phyloP scores from a whole-genome alignment of 2,797 vertebrate species.

The Sciurus carolinensis region DNA sequence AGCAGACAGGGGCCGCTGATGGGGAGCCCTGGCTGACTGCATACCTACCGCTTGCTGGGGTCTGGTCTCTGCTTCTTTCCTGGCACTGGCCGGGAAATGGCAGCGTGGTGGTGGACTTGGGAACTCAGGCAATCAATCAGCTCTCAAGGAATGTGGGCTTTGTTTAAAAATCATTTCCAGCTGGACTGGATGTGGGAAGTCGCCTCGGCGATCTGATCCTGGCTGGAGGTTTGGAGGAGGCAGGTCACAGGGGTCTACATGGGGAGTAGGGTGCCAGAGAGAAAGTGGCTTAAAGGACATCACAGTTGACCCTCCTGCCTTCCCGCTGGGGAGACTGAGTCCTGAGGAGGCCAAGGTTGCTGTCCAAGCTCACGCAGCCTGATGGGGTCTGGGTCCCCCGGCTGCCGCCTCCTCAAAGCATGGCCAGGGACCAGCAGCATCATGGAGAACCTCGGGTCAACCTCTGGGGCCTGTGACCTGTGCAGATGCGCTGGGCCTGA shows the following conservation, averaged over 20 bases:
- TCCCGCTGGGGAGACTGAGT: not conserved
- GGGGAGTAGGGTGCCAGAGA: not conserved
- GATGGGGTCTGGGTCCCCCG: not conserved
- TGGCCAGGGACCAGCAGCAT: fast-evolving
- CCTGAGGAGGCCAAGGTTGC: not conserved
- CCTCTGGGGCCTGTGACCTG: fast-evolving
- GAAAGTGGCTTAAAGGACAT: not conserved
- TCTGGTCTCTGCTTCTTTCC: not conserved
- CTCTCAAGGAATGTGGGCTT: not conserved
- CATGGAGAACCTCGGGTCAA: not conserved
- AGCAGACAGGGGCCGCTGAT: no score
- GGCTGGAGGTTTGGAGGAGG: not conserved
- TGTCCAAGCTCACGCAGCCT: not conserved
- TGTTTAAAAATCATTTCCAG: constrained; percentile 33
- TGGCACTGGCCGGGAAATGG: not conserved
- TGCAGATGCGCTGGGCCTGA: fast-evolving
- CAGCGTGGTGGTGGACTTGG: not conserved
- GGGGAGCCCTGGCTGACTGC: not conserved
- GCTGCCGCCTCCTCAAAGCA: fast-evolving
- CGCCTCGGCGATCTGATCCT: not conserved
- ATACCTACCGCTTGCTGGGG: not conserved
- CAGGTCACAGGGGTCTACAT: not conserved
- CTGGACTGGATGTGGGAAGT: not conserved
- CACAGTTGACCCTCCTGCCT: fast-evolving
- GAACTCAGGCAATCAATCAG: not conserved